Evolutionary conservation across 2,888 invertebrate genomes (phyloP).

Genomic region (Drosophila stalkeri): DNA sequence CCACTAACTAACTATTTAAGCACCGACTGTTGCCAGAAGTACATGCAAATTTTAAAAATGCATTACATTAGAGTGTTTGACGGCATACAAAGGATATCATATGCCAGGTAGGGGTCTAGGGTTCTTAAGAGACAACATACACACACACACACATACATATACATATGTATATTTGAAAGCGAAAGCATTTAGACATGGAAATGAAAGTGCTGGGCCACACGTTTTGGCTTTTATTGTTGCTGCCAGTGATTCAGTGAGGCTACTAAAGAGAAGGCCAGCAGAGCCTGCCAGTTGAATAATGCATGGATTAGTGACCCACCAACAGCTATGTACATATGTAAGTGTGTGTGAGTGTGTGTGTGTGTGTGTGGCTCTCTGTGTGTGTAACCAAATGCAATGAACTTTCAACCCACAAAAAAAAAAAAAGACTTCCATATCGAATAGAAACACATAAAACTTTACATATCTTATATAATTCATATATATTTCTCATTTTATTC

Average conservation of each 20-base stretch:
- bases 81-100: slow-evolving; percentile 8
- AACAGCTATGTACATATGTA: not conserved
- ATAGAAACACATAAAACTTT: not conserved
- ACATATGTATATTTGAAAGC: slow-evolving; percentile 34
- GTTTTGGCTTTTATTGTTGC: slow-evolving; percentile 26
- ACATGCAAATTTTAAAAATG: slow-evolving; percentile 75
- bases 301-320: slow-evolving; percentile 32
- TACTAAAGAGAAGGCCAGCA: slow-evolving; percentile 55
- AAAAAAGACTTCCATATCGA: not conserved
- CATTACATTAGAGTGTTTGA: slow-evolving; percentile 70
- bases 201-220: slow-evolving; percentile 48
- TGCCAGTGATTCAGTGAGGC: slow-evolving; percentile 49
- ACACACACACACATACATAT: not conserved
- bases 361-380: not conserved
- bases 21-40: slow-evolving; percentile 60
- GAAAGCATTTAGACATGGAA: slow-evolving; percentile 66
- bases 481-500: not conserved
- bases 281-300: slow-evolving; percentile 40
- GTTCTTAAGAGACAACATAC: slow-evolving; percentile 9
- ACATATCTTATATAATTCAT: not conserved
- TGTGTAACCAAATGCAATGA: slow-evolving; percentile 57
- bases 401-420: slow-evolving; percentile 52
- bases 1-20: slow-evolving; percentile 75
- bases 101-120: slow-evolving; percentile 5
- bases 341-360: not conserved